phyloP scores from a whole-genome alignment of 2,113 vertebrate species.

The Callocephalon fimbriatum region DNA sequence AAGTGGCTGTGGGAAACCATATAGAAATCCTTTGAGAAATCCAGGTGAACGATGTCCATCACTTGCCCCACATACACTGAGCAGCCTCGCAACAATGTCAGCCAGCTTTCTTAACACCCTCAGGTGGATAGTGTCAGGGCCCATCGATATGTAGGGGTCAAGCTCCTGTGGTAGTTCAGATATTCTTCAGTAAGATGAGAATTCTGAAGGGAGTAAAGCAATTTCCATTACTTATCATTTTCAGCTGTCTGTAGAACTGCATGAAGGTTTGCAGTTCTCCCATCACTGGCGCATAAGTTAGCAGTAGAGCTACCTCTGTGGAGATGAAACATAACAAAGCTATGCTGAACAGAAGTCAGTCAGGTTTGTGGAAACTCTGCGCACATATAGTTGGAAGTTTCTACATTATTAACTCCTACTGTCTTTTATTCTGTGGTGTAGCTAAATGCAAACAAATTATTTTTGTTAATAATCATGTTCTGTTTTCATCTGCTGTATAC shows the following conservation, averaged over 20 bases:
- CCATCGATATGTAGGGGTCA: background rate
- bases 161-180: background rate
- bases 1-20: background rate
- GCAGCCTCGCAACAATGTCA: background rate
- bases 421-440: background rate
- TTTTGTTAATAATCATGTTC: background rate
- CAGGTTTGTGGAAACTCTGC: background rate
- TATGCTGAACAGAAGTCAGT: background rate
- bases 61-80: background rate
- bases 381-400: background rate
- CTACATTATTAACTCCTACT: background rate
- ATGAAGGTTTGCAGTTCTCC: background rate
- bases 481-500: background rate
- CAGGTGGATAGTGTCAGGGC: background rate
- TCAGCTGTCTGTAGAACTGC: background rate
- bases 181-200: background rate
- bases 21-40: background rate
- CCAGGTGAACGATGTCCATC: background rate
- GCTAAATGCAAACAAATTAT: background rate
- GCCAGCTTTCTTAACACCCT: background rate
- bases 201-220: background rate
- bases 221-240: background rate
- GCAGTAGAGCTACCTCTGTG: background rate
- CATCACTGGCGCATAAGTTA: background rate
- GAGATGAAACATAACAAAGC: background rate